Evolutionary conservation across 2,113 vertebrate species (phyloP).

Genomic region (Ginglymostoma cirratum): DNA sequence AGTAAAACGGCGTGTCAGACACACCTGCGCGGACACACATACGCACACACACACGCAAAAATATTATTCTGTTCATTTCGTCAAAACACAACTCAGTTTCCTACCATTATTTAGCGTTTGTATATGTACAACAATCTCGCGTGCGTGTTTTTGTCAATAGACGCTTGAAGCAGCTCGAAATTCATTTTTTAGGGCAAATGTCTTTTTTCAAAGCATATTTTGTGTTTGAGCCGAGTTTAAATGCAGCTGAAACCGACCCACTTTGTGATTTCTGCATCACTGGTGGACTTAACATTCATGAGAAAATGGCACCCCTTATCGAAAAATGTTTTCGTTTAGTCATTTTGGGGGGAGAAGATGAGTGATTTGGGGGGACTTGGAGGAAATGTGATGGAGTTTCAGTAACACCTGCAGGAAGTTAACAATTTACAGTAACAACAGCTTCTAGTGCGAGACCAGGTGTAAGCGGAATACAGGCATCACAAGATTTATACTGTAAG

Average conservation of each 20-base stretch:
- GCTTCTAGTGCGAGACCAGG: not conserved
- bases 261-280: too few species aligned
- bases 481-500: not conserved
- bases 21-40: not conserved
- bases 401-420: not conserved
- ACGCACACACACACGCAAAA: not conserved
- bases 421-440: not conserved
- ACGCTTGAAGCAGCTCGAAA: not conserved
- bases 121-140: not conserved
- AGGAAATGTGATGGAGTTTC: not conserved
- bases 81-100: not conserved
- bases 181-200: not conserved
- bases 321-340: not conserved
- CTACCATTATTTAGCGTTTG: not conserved
- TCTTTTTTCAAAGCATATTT: not conserved
- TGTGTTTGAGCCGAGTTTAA: too few species aligned
- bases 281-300: too few species aligned
- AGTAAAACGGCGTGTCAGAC: not conserved
- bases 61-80: not conserved
- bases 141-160: constrained; percentile 13
- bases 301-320: too few species aligned
- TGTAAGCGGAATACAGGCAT: not conserved
- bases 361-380: not conserved
- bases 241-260: too few species aligned
- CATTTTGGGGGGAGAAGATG: not conserved